These are phyloP conservation scores for Pao palembangensis DNA, from an alignment of 2,113 vertebrate species.

Conservation along the genomic window DNA sequence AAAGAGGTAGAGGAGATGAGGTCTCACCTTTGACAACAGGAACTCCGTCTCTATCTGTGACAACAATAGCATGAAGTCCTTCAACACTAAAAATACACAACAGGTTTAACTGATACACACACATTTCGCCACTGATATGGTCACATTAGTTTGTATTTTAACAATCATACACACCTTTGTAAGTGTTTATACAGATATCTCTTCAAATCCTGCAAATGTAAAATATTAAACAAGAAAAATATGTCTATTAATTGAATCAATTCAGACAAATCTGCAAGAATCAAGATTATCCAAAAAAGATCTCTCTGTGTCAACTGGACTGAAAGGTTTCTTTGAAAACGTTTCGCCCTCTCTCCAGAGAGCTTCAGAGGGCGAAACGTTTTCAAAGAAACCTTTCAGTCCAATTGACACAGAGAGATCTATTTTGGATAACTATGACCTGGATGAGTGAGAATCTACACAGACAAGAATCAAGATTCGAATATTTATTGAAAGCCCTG, in stretches of 20 bases:
- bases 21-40: conserved; percentile 93
- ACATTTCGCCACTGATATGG: not conserved
- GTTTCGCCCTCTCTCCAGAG: no score
- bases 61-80: conserved; percentile 94
- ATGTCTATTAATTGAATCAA: not conserved
- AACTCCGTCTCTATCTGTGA: conserved; percentile 94
- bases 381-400: no score
- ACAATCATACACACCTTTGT: conserved; percentile 80
- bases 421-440: no score
- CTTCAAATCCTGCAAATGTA: conserved; percentile 83
- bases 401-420: no score
- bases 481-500: not conserved
- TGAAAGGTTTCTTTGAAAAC: no score
- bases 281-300: no score
- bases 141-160: no score
- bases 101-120: not conserved
- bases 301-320: no score
- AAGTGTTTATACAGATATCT: conserved; percentile 93
- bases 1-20: no score
- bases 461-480: not conserved
- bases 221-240: no score
- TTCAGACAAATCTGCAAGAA: not conserved
- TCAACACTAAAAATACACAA: conserved; percentile 78
- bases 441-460: no score
- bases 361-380: no score